Conservation (phyloP, 2,113 vertebrate genomes). For the Origma solitaria region DNA sequence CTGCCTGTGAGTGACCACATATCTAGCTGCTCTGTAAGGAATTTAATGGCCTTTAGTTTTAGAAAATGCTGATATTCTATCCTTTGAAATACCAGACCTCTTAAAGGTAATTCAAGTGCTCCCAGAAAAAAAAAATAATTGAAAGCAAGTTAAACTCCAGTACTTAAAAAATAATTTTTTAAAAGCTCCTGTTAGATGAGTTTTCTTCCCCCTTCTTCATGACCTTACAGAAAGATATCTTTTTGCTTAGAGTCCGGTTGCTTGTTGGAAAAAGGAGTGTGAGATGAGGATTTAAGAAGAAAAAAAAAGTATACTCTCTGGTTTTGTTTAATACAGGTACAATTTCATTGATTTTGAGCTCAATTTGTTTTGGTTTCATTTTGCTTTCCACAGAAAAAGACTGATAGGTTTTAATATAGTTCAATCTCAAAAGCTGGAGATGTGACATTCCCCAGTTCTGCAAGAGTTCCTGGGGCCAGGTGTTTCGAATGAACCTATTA, state of each 20-base stretch:
- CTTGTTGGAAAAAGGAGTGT: not conserved
- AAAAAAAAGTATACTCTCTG: not conserved
- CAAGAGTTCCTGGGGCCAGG: not conserved
- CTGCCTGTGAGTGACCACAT: not conserved
- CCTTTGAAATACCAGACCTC: not conserved
- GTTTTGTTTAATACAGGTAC: not conserved
- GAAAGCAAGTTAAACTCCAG: not conserved
- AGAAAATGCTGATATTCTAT: not conserved
- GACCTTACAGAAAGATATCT: not conserved
- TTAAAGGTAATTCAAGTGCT: not conserved
- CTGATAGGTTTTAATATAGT: not conserved
- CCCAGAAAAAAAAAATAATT: not conserved
- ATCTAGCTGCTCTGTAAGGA: not conserved
- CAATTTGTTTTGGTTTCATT: not conserved
- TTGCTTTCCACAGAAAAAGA: not conserved
- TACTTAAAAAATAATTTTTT: not conserved
- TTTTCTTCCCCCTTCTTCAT: not conserved
- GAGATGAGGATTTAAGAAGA: not conserved
- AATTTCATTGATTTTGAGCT: not conserved
- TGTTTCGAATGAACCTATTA: not conserved
- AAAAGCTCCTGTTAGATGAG: not conserved
- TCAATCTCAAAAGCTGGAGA: not conserved
- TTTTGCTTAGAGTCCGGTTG: not conserved
- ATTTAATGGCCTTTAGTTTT: not conserved
- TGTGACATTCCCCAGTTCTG: not conserved